Evolutionary conservation across 2,113 vertebrate species (phyloP).

Genomic region (Dascyllus trimaculatus): DNA sequence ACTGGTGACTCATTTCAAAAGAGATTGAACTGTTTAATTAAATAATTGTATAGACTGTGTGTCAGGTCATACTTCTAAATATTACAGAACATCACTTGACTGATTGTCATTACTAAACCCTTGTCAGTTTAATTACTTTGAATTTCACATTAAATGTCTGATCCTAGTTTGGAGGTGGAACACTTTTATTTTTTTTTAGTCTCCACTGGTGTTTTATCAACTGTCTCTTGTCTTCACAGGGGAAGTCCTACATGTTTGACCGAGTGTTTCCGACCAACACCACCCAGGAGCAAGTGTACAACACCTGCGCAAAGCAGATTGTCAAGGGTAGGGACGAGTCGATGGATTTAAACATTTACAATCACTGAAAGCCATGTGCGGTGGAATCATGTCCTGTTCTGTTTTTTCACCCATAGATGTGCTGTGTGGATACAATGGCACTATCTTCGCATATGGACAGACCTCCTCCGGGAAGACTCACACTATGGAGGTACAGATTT

Average conservation of each 20-base stretch:
- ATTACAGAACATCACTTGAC: no score
- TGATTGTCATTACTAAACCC: no score
- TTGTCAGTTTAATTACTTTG: no score
- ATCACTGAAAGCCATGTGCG: neutral
- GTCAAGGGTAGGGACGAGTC: conserved; percentile 87
- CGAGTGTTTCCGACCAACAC: conserved; percentile 95
- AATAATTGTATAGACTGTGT: no score
- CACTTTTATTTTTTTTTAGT: no score
- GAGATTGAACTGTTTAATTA: no score
- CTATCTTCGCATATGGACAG: conserved; percentile 96
- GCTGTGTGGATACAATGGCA: conserved; percentile 93
- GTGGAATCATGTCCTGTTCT: neutral
- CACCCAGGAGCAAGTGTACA: conserved; percentile 97
- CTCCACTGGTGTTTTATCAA: neutral
- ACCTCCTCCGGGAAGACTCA: conserved; percentile 97
- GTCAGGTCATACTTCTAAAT: no score
- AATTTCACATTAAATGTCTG: no score
- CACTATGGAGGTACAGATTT: conserved; percentile 91
- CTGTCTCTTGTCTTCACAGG: conserved; percentile 77
- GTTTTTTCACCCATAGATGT: conserved; percentile 83
- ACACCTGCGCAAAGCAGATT: conserved; percentile 95
- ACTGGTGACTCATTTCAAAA: no score
- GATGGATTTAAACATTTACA: neutral
- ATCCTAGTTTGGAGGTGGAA: no score
- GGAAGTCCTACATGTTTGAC: conserved; percentile 91